A percentile compares a stretch with the other conserved stretches of the same genome.
Evolutionary conservation across 2,113 vertebrate genomes (phyloP).

Genomic region (Prinia subflava): DNA sequence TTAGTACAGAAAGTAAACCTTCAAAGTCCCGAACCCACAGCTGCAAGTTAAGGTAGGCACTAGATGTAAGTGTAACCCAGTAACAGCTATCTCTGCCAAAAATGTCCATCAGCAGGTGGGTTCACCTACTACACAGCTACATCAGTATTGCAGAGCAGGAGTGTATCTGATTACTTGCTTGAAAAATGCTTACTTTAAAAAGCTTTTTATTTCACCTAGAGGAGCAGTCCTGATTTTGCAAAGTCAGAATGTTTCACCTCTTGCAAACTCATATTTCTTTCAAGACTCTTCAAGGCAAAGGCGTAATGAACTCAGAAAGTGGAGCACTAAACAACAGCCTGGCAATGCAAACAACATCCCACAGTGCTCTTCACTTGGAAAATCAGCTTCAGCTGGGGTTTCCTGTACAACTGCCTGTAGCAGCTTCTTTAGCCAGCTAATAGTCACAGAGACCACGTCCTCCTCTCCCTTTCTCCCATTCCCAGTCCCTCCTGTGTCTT

Average conservation of each 20-base stretch:
- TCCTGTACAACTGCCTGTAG: background rate
- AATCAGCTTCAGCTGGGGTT: background rate
- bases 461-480: background rate
- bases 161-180: background rate
- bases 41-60: background rate
- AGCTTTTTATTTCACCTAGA: background rate
- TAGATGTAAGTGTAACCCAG: background rate
- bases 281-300: background rate
- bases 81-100: background rate
- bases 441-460: background rate
- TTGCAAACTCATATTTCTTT: background rate
- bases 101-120: background rate
- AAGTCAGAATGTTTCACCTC: background rate
- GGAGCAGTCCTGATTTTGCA: background rate
- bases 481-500: background rate
- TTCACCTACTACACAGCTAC: background rate
- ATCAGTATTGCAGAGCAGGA: background rate
- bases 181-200: background rate
- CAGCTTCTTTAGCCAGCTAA: background rate
- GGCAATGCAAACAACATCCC: background rate
- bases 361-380: background rate
- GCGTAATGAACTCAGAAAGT: fast-evolving
- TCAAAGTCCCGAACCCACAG: background rate
- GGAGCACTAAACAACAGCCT: background rate
- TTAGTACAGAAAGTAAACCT: background rate